phyloP scores from a whole-genome alignment of 2,113 vertebrate species.

The Syngnathoides biaculeatus region DNA sequence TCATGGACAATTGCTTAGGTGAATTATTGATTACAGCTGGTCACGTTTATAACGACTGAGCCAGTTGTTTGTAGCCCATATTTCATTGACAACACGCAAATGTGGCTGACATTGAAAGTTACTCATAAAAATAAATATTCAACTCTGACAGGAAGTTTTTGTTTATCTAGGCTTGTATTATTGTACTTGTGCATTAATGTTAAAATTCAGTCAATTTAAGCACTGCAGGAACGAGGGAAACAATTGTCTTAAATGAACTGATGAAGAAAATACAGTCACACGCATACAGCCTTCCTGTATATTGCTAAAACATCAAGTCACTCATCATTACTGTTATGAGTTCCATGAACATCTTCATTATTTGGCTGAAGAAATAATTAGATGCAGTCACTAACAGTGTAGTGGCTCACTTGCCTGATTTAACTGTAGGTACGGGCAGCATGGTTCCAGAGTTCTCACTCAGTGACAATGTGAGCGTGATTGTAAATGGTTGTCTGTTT shows the following conservation, averaged over 20 bases:
- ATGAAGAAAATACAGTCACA: constrained; percentile 43
- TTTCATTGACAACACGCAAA: not conserved
- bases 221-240: not conserved
- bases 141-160: constrained; percentile 4
- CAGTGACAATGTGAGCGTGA: not conserved
- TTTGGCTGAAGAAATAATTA: constrained; percentile 14
- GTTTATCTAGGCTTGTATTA: constrained; percentile 9
- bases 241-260: not conserved
- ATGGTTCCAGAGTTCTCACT: not conserved
- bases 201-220: constrained; percentile 16
- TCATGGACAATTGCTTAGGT: constrained; percentile 27
- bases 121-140: constrained; percentile 14
- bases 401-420: not conserved
- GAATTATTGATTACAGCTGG: constrained; percentile 39
- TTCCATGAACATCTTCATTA: constrained; percentile 23
- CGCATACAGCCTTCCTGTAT: constrained; percentile 1
- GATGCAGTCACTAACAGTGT: not conserved
- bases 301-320: constrained; percentile 38
- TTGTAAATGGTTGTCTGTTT: not conserved
- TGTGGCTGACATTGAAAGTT: too few relatives aligned
- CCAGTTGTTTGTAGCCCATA: not conserved
- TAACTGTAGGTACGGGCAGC: too few relatives aligned
- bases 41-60: too few relatives aligned
- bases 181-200: constrained; percentile 14
- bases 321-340: constrained; percentile 17